Conservation (phyloP, 2,113 vertebrate species). For the Archilochus colubris region DNA sequence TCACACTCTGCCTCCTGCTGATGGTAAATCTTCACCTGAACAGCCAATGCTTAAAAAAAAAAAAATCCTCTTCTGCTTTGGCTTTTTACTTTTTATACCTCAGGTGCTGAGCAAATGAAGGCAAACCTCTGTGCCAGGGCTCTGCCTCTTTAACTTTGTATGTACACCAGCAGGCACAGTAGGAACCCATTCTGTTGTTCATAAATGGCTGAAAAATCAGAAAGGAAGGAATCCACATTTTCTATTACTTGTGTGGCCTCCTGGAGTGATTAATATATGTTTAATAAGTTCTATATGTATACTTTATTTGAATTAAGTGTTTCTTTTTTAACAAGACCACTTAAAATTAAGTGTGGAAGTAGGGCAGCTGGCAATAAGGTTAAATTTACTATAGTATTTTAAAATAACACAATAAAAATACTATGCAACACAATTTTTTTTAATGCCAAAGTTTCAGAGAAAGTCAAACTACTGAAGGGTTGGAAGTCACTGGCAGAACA, state of each 20-base stretch:
- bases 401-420: conserved; percentile 41
- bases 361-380: neutral
- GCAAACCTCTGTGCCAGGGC: conserved; percentile 29
- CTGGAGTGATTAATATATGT: neutral
- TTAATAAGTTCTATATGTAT: neutral
- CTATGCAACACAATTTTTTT: neutral
- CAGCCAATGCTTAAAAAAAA: neutral
- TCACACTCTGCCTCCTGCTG: neutral
- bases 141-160: conserved; percentile 13
- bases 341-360: conserved; percentile 8
- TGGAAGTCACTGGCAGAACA: neutral
- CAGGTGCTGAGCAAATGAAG: conserved; percentile 14
- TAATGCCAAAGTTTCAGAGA: neutral
- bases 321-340: conserved; percentile 10
- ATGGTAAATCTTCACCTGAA: neutral
- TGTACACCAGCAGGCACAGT: conserved; percentile 25
- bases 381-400: neutral
- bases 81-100: neutral
- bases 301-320: conserved; percentile 8
- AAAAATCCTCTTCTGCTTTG: neutral
- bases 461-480: neutral
- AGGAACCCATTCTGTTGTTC: neutral
- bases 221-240: neutral
- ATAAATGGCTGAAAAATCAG: neutral
- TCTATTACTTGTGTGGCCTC: neutral